Conservation (phyloP, 2,113 vertebrate genomes). For the Megaptera novaeangliae region DNA sequence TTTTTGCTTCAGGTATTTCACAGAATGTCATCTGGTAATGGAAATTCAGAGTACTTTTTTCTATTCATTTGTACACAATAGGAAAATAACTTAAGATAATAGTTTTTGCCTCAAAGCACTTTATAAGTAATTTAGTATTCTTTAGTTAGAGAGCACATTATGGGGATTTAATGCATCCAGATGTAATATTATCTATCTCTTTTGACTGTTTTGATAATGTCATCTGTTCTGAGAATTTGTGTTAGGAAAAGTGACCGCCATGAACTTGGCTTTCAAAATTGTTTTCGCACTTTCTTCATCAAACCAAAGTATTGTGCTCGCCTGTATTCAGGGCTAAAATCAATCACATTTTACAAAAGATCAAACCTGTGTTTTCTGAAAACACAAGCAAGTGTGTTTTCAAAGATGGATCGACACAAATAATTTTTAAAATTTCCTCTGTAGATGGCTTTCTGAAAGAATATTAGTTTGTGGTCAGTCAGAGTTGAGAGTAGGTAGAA, state of each 20-base stretch:
- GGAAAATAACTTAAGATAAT: slow-evolving; percentile 40
- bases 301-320: background rate
- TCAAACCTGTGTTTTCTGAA: background rate
- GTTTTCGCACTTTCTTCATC: background rate
- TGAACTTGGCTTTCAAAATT: slow-evolving; percentile 16
- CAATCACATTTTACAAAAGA: background rate
- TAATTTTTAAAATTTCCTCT: background rate
- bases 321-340: background rate
- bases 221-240: background rate
- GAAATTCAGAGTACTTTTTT: slow-evolving; percentile 30
- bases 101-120: slow-evolving; percentile 25
- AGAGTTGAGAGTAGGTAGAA: background rate
- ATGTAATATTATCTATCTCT: background rate
- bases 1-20: slow-evolving; percentile 14
- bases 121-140: slow-evolving; percentile 48
- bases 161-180: background rate
- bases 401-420: background rate
- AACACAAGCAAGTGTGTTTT: background rate
- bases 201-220: background rate
- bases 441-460: background rate
- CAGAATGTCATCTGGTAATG: background rate
- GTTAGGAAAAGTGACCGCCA: background rate
- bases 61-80: slow-evolving; percentile 9
- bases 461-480: background rate
- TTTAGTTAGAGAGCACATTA: slow-evolving; percentile 1